A percentile compares a stretch with the other conserved stretches of the same genome.
These are phyloP conservation scores for Tympanoctomys barrerae DNA, from an alignment of 2,797 vertebrate species.

Conservation along the genomic window DNA sequence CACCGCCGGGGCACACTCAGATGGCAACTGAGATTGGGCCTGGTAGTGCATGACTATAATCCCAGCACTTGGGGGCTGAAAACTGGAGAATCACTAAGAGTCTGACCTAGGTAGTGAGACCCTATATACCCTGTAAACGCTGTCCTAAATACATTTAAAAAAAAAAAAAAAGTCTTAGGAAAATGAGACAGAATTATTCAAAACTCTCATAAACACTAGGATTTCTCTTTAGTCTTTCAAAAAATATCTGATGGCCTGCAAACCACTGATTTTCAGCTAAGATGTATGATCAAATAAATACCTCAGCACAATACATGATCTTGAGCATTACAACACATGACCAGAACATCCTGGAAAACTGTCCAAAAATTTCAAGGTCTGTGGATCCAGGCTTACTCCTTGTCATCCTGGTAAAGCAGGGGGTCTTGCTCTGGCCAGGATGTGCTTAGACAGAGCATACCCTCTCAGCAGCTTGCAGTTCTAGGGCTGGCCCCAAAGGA, in stretches of 20 bases:
- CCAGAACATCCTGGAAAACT: neutral
- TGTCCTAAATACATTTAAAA: too few relatives aligned
- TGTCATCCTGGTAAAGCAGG: neutral
- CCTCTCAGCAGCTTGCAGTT: neutral
- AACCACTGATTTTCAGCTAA: neutral
- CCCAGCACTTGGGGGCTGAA: too few relatives aligned
- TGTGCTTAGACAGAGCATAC: neutral
- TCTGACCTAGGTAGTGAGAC: too few relatives aligned
- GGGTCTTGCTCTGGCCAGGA: neutral
- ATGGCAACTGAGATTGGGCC: too few relatives aligned
- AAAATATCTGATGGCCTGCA: neutral
- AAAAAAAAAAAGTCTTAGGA: neutral
- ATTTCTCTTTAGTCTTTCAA: neutral
- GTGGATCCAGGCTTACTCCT: neutral
- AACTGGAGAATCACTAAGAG: too few relatives aligned
- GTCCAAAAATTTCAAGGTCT: neutral
- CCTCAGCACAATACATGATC: neutral
- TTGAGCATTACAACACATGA: neutral
- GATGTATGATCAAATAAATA: neutral
- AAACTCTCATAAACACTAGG: slow-evolving; percentile 1
- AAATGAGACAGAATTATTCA: slow-evolving; percentile 9
- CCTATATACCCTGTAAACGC: too few relatives aligned
- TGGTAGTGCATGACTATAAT: too few relatives aligned
- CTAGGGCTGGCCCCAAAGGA: neutral
- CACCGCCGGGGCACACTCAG: too few relatives aligned